Percentiles rank a stretch among this genome's conserved stretches.
These are phyloP conservation scores for Rhinopomastus cyanomelas DNA, from an alignment of 2,113 vertebrate species.

Conservation along the genomic window DNA sequence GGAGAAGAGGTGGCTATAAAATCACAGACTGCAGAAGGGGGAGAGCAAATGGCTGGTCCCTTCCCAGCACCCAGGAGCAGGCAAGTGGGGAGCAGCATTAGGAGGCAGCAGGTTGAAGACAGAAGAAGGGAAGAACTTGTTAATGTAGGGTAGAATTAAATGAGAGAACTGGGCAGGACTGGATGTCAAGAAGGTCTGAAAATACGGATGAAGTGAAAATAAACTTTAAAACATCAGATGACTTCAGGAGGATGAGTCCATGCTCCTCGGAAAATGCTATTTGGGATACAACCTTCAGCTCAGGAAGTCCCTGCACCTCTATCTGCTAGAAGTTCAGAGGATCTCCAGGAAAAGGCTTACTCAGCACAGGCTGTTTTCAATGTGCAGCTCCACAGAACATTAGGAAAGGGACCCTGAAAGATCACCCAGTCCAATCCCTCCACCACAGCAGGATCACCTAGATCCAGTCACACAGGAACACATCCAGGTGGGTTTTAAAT, in stretches of 20 bases:
- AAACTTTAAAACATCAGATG: background rate
- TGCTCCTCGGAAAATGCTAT: background rate
- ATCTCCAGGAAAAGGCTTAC: background rate
- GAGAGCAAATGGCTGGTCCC: background rate
- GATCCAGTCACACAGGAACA: too few species aligned
- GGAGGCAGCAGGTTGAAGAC: background rate
- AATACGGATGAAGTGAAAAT: background rate
- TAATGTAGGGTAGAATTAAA: conserved; percentile 17
- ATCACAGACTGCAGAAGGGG: background rate
- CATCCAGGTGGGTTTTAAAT: too few species aligned
- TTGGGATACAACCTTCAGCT: conserved; percentile 40
- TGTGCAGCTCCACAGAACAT: background rate
- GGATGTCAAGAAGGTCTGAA: conserved; percentile 23
- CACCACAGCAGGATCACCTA: too few species aligned
- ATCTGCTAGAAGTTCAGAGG: background rate
- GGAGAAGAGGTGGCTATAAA: background rate
- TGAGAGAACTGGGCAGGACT: background rate
- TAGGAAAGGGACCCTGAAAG: too few species aligned
- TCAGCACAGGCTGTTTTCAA: background rate
- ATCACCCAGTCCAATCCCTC: too few species aligned
- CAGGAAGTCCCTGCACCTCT: background rate
- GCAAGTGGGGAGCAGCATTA: background rate
- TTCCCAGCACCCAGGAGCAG: background rate
- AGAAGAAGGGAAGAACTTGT: conserved; percentile 12
- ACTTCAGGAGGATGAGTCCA: background rate